Evolutionary conservation across 2,113 vertebrate genomes (phyloP).

Genomic region (Rhinolophus sinicus): DNA sequence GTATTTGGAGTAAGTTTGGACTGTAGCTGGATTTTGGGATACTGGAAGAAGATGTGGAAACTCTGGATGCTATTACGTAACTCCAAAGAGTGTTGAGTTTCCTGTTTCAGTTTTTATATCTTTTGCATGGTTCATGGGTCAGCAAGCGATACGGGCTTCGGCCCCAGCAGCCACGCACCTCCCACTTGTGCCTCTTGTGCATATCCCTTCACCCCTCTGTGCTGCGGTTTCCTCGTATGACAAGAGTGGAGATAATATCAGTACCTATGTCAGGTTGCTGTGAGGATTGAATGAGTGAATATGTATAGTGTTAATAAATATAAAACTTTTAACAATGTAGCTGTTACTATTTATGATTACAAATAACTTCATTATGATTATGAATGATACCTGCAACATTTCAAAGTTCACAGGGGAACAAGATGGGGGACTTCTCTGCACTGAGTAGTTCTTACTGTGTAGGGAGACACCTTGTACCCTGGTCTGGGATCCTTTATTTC

Average conservation of each 20-base stretch:
- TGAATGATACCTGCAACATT: not conserved
- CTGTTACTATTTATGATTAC: not conserved
- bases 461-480: not conserved
- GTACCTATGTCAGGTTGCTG: not conserved
- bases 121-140: not conserved
- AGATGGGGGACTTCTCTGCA: not conserved
- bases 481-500: not conserved
- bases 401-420: not conserved
- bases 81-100: not conserved
- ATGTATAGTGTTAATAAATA: not conserved
- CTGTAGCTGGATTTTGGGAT: not conserved
- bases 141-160: not conserved
- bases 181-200: not conserved
- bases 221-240: not conserved
- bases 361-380: not conserved
- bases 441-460: not conserved
- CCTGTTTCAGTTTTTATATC: not conserved
- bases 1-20: not conserved
- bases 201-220: not conserved
- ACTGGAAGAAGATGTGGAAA: not conserved
- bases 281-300: not conserved
- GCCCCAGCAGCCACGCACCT: too few relatives aligned
- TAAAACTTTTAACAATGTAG: not conserved
- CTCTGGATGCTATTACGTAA: not conserved
- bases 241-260: not conserved